phyloP scores from a whole-genome alignment of 2,113 vertebrate genomes.

The Marcusenius ussheri region DNA sequence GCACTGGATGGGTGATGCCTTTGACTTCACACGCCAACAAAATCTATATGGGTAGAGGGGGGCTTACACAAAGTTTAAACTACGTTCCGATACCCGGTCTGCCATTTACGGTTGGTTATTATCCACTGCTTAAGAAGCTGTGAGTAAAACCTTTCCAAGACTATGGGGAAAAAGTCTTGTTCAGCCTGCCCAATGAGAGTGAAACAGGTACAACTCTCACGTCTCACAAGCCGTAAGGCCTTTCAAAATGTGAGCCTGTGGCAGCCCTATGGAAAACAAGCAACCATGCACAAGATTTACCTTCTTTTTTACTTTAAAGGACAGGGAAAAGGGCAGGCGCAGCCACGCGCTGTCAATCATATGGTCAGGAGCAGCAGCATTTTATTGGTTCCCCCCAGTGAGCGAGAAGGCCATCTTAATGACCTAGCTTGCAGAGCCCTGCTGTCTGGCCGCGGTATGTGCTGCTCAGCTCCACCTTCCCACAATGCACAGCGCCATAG shows the following conservation, averaged over 20 bases:
- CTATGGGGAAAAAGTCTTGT: not conserved
- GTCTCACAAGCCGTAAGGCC: not conserved
- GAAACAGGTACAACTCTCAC: not conserved
- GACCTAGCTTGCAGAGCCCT: not conserved
- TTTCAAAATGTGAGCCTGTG: not conserved
- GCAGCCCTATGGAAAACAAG: not conserved
- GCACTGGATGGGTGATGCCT: constrained; percentile 10
- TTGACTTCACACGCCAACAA: constrained; percentile 13
- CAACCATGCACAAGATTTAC: not conserved
- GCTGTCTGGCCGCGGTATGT: not conserved
- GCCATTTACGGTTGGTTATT: not conserved
- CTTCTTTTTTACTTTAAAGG: not conserved
- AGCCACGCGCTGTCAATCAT: not conserved
- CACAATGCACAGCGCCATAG: not conserved
- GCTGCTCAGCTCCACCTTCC: not conserved
- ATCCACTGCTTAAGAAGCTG: not conserved
- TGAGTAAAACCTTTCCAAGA: not conserved
- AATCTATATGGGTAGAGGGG: constrained; percentile 2
- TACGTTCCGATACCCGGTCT: not conserved
- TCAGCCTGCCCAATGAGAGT: not conserved
- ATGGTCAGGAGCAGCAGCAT: not conserved
- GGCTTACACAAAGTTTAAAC: not conserved
- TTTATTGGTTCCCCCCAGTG: not conserved
- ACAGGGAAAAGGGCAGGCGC: not conserved
- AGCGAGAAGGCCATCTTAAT: not conserved